Evolutionary conservation across 2,113 vertebrate genomes (phyloP).

Genomic region (Amphiprion ocellaris): DNA sequence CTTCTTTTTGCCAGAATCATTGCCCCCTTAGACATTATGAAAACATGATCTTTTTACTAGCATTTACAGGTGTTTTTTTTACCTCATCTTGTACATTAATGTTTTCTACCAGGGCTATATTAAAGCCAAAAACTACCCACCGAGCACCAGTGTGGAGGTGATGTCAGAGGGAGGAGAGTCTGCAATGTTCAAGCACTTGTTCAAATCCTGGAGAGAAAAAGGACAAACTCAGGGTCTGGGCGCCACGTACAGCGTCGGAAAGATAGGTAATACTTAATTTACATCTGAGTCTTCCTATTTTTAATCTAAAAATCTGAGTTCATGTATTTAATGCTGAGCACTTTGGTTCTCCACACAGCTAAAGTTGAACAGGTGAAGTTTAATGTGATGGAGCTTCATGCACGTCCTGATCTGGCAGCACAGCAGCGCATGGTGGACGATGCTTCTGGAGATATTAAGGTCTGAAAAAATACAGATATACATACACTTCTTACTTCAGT

Average conservation of each 20-base stretch:
- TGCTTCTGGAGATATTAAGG: conserved; percentile 88
- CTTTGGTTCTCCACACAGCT: conserved; percentile 73
- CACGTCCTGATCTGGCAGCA: conserved; percentile 90
- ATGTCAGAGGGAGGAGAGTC: conserved; percentile 91
- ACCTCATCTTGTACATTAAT: background rate
- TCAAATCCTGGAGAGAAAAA: conserved; percentile 89
- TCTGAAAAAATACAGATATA: conserved; percentile 39
- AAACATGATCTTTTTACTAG: background rate
- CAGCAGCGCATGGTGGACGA: conserved; percentile 93
- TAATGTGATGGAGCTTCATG: conserved; percentile 89
- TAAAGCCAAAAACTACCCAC: conserved; percentile 91
- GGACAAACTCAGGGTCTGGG: conserved; percentile 87
- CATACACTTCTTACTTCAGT: background rate
- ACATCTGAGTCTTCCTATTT: no score
- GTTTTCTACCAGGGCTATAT: conserved; percentile 86
- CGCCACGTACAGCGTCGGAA: conserved; percentile 82
- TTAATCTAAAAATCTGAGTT: no score
- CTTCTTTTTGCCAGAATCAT: no score
- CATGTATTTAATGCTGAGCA: background rate
- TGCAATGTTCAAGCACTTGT: conserved; percentile 92
- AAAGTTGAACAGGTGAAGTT: conserved; percentile 92
- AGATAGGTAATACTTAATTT: conserved; percentile 84
- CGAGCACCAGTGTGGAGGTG: conserved; percentile 88
- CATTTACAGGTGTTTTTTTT: background rate
- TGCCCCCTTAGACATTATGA: no score